These are phyloP conservation scores for Esox lucius DNA, from an alignment of 2,797 vertebrate species.

Conservation along the genomic window DNA sequence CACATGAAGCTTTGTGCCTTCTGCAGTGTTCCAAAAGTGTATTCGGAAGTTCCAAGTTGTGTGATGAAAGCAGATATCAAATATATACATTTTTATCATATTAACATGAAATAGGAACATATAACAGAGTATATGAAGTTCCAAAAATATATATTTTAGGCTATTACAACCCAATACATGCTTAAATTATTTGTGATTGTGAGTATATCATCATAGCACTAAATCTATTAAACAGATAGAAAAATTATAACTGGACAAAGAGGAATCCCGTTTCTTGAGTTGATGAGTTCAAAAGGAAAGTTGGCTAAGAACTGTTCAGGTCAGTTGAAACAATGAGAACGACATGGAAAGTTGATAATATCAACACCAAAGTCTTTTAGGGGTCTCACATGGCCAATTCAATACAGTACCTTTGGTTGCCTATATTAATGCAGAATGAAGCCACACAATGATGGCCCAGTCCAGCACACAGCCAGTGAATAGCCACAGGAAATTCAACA, in stretches of 20 bases:
- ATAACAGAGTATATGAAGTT: neutral
- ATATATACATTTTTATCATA: neutral
- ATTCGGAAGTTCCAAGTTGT: neutral
- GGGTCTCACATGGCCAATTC: conserved; percentile 72
- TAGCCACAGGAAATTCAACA: conserved; percentile 76
- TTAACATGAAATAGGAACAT: too few relatives aligned
- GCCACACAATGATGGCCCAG: conserved; percentile 71
- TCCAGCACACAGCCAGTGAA: conserved; percentile 63
- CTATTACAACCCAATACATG: neutral
- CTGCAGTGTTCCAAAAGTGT: neutral
- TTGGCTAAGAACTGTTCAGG: conserved; percentile 54
- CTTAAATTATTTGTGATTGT: neutral
- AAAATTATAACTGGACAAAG: neutral
- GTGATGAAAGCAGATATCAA: neutral
- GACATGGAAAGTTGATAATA: conserved; percentile 58
- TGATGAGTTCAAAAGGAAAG: conserved; percentile 46
- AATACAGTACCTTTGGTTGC: conserved; percentile 65
- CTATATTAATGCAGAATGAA: conserved; percentile 79
- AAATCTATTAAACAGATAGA: neutral
- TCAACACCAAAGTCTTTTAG: conserved; percentile 55
- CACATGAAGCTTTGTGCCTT: neutral
- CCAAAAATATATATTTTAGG: neutral
- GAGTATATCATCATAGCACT: neutral
- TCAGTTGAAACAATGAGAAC: conserved; percentile 52
- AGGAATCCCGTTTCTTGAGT: conserved; percentile 15